These are phyloP conservation scores for Macrostomum lignano DNA, from an alignment of 1,140 invertebrate species.

Conservation along the genomic window DNA sequence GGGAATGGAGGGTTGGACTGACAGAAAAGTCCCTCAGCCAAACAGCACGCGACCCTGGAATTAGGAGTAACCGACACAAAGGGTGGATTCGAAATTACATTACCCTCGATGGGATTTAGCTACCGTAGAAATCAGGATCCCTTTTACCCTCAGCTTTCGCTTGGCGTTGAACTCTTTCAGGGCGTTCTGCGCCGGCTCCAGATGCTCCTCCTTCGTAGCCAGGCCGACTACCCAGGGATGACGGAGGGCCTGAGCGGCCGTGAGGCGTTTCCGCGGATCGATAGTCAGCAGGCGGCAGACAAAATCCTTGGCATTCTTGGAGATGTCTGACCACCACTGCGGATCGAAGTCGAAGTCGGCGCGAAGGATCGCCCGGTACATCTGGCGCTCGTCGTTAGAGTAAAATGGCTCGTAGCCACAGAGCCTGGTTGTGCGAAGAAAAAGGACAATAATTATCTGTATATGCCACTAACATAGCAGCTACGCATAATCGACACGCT, in stretches of 20 bases:
- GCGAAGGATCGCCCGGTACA: conserved; percentile 23
- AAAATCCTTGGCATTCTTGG: conserved; percentile 25
- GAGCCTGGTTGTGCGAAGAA: conserved; percentile 15
- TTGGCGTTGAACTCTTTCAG: conserved; percentile 16
- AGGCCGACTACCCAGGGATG: conserved; percentile 13
- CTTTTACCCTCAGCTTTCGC: conserved; percentile 11
- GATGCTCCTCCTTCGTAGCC: conserved; percentile 10
- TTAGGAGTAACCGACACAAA: too few species aligned
- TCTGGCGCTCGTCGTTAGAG: conserved; percentile 15
- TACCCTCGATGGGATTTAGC: not conserved
- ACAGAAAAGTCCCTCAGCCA: too few species aligned
- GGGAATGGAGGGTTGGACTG: too few species aligned
- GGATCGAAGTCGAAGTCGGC: conserved; percentile 24
- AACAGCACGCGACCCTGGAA: too few species aligned
- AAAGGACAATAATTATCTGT: too few species aligned
- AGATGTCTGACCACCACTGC: conserved; percentile 30
- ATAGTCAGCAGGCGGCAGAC: conserved; percentile 12
- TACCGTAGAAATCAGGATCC: conserved; percentile 2
- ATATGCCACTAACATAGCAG: too few species aligned
- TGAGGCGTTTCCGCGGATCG: conserved; percentile 13
- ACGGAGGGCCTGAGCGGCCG: conserved; percentile 11
- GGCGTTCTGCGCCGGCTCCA: conserved; percentile 10
- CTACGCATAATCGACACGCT: too few species aligned
- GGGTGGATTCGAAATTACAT: conserved; percentile 5
- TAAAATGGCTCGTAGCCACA: conserved; percentile 32